Evolutionary conservation across 2,888 invertebrate species (phyloP).

Genomic region (Conops quadrifasciatus): DNA sequence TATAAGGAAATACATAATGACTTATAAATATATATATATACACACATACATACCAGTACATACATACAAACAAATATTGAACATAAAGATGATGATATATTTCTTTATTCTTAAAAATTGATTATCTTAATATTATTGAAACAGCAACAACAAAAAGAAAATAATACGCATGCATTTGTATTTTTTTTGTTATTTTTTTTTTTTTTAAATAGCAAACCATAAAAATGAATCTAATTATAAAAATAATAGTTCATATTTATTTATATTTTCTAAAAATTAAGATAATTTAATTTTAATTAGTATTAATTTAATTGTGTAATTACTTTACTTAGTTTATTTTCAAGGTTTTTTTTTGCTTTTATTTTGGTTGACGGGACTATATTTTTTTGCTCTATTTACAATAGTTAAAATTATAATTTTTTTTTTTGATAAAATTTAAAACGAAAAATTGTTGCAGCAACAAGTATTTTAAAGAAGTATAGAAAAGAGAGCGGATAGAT

Average conservation of each 20-base stretch:
- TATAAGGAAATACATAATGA: constrained; percentile 28
- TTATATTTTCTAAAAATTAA: no score
- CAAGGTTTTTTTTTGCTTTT: constrained; percentile 53
- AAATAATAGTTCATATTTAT: no score
- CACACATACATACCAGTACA: constrained; percentile 14
- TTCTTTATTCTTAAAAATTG: constrained; percentile 1
- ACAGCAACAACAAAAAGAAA: no score
- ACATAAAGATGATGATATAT: constrained; percentile 16
- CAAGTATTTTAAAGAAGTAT: constrained; percentile 33
- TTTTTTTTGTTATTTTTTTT: constrained; percentile 20
- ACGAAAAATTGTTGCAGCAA: constrained; percentile 40
- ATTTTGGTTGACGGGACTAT: constrained; percentile 66
- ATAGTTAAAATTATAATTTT: constrained; percentile 12
- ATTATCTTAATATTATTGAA: constrained; percentile 17
- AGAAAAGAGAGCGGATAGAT: constrained; percentile 25
- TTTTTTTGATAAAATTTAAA: constrained; percentile 35
- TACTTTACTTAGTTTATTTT: constrained; percentile 31
- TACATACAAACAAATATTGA: constrained; percentile 1
- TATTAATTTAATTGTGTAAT: constrained; percentile 48
- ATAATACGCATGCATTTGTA: constrained; percentile 58
- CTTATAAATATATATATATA: not conserved
- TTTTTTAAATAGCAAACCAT: constrained; percentile 29
- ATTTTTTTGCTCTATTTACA: constrained; percentile 49
- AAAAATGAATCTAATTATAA: no score
- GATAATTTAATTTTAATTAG: constrained; percentile 39